Conservation (phyloP, 2,888 invertebrate genomes). For the Dicyrtomina minuta region DNA sequence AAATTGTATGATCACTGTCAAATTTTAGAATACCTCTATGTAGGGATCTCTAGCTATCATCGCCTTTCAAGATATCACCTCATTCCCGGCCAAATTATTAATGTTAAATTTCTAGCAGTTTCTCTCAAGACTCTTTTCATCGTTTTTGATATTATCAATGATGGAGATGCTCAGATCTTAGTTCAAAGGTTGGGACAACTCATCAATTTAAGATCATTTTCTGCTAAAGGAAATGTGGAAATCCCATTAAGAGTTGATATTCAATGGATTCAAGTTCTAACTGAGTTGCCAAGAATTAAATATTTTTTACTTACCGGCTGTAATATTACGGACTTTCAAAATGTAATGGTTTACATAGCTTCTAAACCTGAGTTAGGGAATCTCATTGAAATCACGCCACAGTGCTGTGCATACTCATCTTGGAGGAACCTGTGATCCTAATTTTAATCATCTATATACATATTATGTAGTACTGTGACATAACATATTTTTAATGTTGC, state of each 20-base stretch:
- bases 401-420: conserved; percentile 2
- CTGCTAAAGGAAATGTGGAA: neutral
- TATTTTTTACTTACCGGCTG: neutral
- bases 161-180: neutral
- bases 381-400: neutral
- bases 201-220: neutral
- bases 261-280: neutral
- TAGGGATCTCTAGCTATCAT: neutral
- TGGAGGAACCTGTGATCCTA: too few relatives aligned
- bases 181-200: neutral
- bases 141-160: neutral
- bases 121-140: conserved; percentile 9
- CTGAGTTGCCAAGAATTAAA: conserved; percentile 7
- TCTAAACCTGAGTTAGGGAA: neutral
- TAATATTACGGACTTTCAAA: neutral
- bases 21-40: neutral
- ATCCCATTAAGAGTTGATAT: neutral
- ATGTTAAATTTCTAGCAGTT: neutral
- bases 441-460: too few relatives aligned
- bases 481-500: too few relatives aligned
- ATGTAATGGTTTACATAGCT: neutral
- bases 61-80: neutral
- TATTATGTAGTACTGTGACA: too few relatives aligned
- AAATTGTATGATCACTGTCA: neutral
- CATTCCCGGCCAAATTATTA: neutral